phyloP scores from a whole-genome alignment of 1,140 invertebrate species.

The Adelges cooleyi region DNA sequence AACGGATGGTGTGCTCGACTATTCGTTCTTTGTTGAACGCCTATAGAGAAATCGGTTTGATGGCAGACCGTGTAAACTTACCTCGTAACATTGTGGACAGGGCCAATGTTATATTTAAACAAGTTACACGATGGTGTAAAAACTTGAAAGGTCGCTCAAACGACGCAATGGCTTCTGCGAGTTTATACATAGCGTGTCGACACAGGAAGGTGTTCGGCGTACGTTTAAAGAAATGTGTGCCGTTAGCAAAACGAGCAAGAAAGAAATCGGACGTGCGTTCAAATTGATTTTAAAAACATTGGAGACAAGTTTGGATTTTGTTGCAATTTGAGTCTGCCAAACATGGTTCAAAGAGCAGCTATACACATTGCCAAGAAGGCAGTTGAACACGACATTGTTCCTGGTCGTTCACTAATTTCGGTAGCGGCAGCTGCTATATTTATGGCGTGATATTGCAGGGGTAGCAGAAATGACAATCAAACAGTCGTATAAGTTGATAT shows the following conservation, averaged over 20 bases:
- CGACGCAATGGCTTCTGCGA: conserved; percentile 96
- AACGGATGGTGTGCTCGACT: conserved; percentile 64
- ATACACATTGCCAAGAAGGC: conserved; percentile 97
- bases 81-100: conserved; percentile 89
- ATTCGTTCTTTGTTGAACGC: conserved; percentile 91
- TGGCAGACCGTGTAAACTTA: conserved; percentile 96
- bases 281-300: conserved; percentile 86
- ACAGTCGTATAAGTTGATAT: conserved; percentile 97
- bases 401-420: conserved; percentile 65
- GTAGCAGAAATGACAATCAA: conserved; percentile 97
- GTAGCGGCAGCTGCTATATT: not conserved
- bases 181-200: conserved; percentile 95
- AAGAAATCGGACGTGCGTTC: conserved; percentile 96
- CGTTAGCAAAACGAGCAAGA: conserved; percentile 96
- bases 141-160: conserved; percentile 74
- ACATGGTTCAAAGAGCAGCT: conserved; percentile 86
- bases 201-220: conserved; percentile 97
- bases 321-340: conserved; percentile 72
- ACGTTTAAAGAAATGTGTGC: conserved; percentile 99
- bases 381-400: conserved; percentile 93
- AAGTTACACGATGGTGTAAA: conserved; percentile 95
- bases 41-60: conserved; percentile 90
- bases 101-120: conserved; percentile 93
- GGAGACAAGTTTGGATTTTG: conserved; percentile 83
- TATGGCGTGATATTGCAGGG: conserved; percentile 77